These are phyloP conservation scores for Clamator glandarius DNA, from an alignment of 2,797 vertebrate genomes.

Conservation along the genomic window DNA sequence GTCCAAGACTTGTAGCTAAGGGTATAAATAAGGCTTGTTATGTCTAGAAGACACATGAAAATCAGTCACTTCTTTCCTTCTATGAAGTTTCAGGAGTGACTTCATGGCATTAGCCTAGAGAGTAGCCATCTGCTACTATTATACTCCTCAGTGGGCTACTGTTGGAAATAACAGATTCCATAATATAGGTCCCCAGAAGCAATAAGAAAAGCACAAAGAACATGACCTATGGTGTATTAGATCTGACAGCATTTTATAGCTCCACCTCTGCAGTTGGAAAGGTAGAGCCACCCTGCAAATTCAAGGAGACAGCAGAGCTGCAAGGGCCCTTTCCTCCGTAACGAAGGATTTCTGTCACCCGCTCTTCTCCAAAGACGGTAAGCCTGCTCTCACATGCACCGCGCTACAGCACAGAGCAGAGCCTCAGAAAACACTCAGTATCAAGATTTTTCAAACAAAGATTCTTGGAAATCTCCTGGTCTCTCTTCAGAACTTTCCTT, in stretches of 20 bases:
- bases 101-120: not conserved
- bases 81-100: not conserved
- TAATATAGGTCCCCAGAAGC: not conserved
- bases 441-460: not conserved
- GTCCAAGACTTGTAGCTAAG: not conserved
- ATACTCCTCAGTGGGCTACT: not conserved
- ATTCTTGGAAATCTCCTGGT: not conserved
- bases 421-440: not conserved
- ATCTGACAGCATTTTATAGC: not conserved
- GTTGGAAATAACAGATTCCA: not conserved
- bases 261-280: not conserved
- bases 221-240: fast-evolving
- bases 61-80: not conserved
- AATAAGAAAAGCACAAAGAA: not conserved
- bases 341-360: not conserved
- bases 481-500: not conserved
- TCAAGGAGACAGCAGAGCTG: not conserved
- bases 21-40: not conserved
- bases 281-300: not conserved
- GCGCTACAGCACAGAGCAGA: not conserved
- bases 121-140: not conserved
- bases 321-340: too few species aligned
- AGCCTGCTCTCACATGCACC: not conserved
- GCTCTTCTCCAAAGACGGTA: not conserved
- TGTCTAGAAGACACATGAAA: constrained; percentile 17